Percentiles rank a stretch among this genome's conserved stretches.
These are phyloP conservation scores for Cyclophora albipunctata DNA, from an alignment of 2,888 invertebrate species.

Conservation along the genomic window DNA sequence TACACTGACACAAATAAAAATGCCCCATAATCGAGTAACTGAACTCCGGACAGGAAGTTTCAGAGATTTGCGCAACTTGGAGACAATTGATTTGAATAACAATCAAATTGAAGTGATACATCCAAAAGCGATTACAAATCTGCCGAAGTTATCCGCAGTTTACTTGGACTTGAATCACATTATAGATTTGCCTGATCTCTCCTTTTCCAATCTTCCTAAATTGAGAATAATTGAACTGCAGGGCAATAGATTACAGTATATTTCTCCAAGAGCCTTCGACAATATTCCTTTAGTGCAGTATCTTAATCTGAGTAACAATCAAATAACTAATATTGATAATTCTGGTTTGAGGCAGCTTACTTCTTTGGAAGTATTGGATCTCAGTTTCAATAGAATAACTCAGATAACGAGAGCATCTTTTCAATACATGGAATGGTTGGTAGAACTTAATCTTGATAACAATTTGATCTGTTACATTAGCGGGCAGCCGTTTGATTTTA, in stretches of 20 bases:
- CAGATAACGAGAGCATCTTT: constrained; percentile 81
- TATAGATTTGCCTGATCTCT: constrained; percentile 83
- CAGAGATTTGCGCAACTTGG: constrained; percentile 80
- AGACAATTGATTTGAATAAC: constrained; percentile 85
- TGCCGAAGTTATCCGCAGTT: constrained; percentile 81
- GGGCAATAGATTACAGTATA: constrained; percentile 83
- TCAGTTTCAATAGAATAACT: constrained; percentile 85
- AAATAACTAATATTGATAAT: constrained; percentile 82
- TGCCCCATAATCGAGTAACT: constrained; percentile 84
- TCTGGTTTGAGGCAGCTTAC: constrained; percentile 82
- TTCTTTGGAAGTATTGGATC: constrained; percentile 88
- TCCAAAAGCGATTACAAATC: constrained; percentile 80
- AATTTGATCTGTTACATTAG: constrained; percentile 87
- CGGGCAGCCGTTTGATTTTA: constrained; percentile 86
- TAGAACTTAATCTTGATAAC: constrained; percentile 89
- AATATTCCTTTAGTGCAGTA: constrained; percentile 86
- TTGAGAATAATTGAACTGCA: constrained; percentile 85
- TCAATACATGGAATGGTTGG: constrained; percentile 88
- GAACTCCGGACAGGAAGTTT: constrained; percentile 83
- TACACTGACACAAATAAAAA: constrained; percentile 80
- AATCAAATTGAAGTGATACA: constrained; percentile 86
- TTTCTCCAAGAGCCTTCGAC: constrained; percentile 84
- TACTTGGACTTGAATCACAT: constrained; percentile 83
- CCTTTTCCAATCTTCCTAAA: constrained; percentile 84
- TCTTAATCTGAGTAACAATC: constrained; percentile 88